phyloP scores from a whole-genome alignment of 2,113 vertebrate genomes.

The Takifugu flavidus region DNA sequence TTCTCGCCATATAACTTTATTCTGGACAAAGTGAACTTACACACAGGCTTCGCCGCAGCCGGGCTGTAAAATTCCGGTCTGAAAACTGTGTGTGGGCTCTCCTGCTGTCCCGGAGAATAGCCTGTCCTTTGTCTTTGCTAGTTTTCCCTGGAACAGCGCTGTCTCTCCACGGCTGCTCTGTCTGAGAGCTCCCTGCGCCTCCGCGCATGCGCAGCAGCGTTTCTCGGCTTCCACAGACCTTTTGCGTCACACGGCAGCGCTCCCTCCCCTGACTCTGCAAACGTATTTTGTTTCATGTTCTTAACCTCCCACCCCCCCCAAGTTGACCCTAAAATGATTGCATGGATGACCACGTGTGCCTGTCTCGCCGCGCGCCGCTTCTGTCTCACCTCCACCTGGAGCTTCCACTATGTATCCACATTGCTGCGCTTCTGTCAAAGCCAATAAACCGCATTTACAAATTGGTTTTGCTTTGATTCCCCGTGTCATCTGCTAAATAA shows the following conservation, averaged over 20 bases:
- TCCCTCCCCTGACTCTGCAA: neutral
- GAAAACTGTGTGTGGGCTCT: neutral
- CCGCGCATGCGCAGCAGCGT: conserved; percentile 70
- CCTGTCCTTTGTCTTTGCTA: conserved; percentile 72
- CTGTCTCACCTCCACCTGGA: too few species aligned
- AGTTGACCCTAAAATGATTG: too few species aligned
- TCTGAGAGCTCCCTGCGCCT: conserved; percentile 20
- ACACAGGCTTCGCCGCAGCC: too few species aligned
- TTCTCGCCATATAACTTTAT: conserved; percentile 37
- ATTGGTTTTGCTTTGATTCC: too few species aligned
- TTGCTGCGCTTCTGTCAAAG: too few species aligned
- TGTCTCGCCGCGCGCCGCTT: too few species aligned
- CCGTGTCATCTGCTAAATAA: too few species aligned
- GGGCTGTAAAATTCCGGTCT: neutral
- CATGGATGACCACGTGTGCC: too few species aligned
- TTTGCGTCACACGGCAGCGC: conserved; percentile 64
- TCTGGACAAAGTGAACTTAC: neutral
- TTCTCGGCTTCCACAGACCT: conserved; percentile 51
- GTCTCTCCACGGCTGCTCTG: conserved; percentile 16
- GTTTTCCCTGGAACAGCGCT: conserved; percentile 62
- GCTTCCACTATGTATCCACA: too few species aligned
- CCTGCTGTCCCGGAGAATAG: conserved; percentile 24
- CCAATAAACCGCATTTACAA: too few species aligned
- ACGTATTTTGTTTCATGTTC: neutral
- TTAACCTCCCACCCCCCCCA: neutral